Evolutionary conservation across 2,113 vertebrate species (phyloP).

Genomic region (Corythaeola cristata): DNA sequence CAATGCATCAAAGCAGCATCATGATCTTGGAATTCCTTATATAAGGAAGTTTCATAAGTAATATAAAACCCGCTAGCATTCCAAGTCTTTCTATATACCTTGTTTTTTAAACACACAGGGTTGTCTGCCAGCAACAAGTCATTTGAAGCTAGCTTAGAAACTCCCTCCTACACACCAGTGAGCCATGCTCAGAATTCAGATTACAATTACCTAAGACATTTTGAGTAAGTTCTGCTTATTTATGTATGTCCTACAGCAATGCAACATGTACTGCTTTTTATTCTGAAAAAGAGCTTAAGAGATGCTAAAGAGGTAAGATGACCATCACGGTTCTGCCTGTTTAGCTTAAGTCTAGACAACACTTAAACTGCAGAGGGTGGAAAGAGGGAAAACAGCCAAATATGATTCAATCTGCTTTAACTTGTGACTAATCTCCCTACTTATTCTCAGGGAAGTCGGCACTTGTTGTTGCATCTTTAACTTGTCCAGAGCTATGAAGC

Average conservation of each 20-base stretch:
- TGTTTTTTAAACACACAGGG: neutral
- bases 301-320: slow-evolving; percentile 20
- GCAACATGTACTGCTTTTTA: neutral
- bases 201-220: slow-evolving; percentile 50
- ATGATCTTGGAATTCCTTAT: neutral
- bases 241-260: neutral
- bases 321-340: slow-evolving; percentile 27
- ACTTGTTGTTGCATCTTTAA: slow-evolving; percentile 46
- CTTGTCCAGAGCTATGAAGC: slow-evolving; percentile 38
- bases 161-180: slow-evolving; percentile 53
- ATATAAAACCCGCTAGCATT: neutral
- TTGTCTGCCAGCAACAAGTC: slow-evolving; percentile 49
- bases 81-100: neutral
- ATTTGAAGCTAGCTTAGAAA: slow-evolving; percentile 49
- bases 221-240: slow-evolving; percentile 11
- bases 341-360: slow-evolving; percentile 73
- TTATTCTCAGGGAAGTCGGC: slow-evolving; percentile 62
- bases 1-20: neutral
- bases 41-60: neutral
- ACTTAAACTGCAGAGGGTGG: slow-evolving; percentile 40
- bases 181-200: slow-evolving; percentile 55
- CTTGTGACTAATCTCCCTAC: slow-evolving; percentile 70
- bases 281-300: neutral
- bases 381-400: slow-evolving; percentile 62
- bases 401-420: slow-evolving; percentile 68